Percentiles rank a stretch among this genome's conserved stretches.
Evolutionary conservation across 2,888 invertebrate genomes (phyloP).

Genomic region (Ophraella communa): DNA sequence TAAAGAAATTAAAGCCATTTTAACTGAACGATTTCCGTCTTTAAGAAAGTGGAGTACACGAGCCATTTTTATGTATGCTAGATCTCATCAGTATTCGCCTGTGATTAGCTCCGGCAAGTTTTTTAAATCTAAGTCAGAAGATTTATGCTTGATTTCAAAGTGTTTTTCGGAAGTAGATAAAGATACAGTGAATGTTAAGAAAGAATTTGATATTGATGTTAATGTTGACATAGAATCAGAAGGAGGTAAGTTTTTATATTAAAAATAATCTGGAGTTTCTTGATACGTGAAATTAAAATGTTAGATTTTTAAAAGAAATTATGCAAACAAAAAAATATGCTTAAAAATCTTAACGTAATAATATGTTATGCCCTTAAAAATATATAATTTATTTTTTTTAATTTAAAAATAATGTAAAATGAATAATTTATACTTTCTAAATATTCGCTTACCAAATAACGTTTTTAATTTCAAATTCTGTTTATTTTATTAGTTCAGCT

Average conservation of each 20-base stretch:
- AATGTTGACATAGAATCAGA: constrained; percentile 37
- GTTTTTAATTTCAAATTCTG: too few relatives aligned
- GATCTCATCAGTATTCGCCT: constrained; percentile 59
- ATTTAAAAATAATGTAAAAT: too few relatives aligned
- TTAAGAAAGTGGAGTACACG: constrained; percentile 59
- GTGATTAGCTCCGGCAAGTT: constrained; percentile 44
- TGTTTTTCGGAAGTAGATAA: constrained; percentile 33
- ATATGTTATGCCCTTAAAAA: too few relatives aligned
- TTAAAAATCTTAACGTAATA: too few relatives aligned
- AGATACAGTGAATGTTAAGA: not conserved
- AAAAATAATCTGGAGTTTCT: too few relatives aligned
- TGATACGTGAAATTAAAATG: too few relatives aligned
- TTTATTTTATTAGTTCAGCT: too few relatives aligned
- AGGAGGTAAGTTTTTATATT: constrained; percentile 24
- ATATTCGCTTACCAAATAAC: too few relatives aligned
- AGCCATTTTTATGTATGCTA: constrained; percentile 60
- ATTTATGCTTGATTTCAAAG: constrained; percentile 40
- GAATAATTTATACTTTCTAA: too few relatives aligned
- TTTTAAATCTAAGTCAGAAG: constrained; percentile 42
- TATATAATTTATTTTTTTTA: too few relatives aligned
- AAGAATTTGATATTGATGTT: constrained; percentile 21
- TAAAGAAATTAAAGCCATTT: constrained; percentile 56
- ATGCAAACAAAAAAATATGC: too few relatives aligned
- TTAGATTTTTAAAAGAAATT: too few relatives aligned
- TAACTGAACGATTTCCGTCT: constrained; percentile 44